Evolutionary conservation across 2,113 vertebrate genomes (phyloP), one percentile per base, ranked within the genome.

Genomic region (Apteryx owenii): DNA sequence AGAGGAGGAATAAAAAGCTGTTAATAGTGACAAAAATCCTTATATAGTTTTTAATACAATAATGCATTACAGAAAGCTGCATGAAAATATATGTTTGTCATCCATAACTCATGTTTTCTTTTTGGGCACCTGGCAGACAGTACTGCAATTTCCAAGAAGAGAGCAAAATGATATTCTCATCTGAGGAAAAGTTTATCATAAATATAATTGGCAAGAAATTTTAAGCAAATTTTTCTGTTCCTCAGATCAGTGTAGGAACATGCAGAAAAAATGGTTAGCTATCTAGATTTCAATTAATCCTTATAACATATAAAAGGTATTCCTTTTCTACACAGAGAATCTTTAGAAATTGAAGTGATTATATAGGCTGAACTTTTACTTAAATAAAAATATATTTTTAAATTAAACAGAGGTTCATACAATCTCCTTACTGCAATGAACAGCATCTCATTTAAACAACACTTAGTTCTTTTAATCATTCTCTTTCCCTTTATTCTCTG

Each of bases 71-170:
- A 88, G 85, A 94, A 96, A 95, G 75, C 89, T 89, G 89, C 87
- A 82, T 94, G 85, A 95, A 96, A 85, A 87, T 81, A 96, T 94
- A 87, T 85, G 89, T 96, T 96, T 89, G 95, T 90, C 95, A 93
- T 77, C 78, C 85, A 91, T 91, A 95, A 91, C 94, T 92, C 87
- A 91, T 91, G 96, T 94, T 94, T 90, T 90, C 92, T 82, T 86
- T 92, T 26, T 78, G 42, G 69, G 95, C 90, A 92, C 79, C 85
- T 92, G 91, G 91, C 75, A 95, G 68, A 68, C 87, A 88, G 76
- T 62, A 61, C 70, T 85, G 89, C 79, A 80, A 79, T 77, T 89
- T 92, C 92, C 89, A 89, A 94, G 85, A 95, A 29, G 44, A 80
- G 50, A 90, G 64, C 15, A 91, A 89, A 93, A 95, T 10, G 12